These are phyloP conservation scores for Tenthredo amoena DNA, from an alignment of 2,888 invertebrate genomes.

Conservation along the genomic window DNA sequence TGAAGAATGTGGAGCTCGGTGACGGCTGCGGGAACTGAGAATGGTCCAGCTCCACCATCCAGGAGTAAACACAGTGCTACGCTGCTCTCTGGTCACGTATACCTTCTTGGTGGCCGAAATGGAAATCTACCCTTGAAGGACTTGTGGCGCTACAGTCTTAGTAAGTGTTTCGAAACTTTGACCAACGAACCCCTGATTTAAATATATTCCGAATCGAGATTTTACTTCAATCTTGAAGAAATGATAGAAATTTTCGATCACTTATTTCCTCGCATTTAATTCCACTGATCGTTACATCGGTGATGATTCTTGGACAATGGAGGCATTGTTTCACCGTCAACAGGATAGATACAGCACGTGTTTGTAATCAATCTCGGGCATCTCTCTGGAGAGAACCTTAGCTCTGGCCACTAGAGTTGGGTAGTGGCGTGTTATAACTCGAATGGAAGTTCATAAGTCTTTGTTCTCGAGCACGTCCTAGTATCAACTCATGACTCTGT, in stretches of 20 bases:
- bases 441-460: constrained; percentile 62
- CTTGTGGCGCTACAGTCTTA: constrained; percentile 90
- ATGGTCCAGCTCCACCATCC: constrained; percentile 82
- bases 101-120: constrained; percentile 91
- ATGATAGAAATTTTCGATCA: background rate
- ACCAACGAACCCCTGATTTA: background rate
- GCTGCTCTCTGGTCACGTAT: constrained; percentile 87
- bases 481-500: constrained; percentile 11
- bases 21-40: constrained; percentile 78
- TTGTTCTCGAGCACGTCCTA: constrained; percentile 68
- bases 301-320: constrained; percentile 60
- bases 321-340: constrained; percentile 63
- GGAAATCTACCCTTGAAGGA: constrained; percentile 90
- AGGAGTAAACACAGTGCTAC: constrained; percentile 92
- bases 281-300: constrained; percentile 5
- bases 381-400: constrained; percentile 63
- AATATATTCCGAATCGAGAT: background rate
- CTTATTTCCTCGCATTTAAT: background rate
- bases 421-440: constrained; percentile 64
- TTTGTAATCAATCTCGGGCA: constrained; percentile 73
- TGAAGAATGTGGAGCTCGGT: constrained; percentile 82
- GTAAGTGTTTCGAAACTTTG: constrained; percentile 77
- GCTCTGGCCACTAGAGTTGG: constrained; percentile 58
- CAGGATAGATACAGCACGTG: constrained; percentile 71
- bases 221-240: background rate